Evolutionary conservation across 2,888 invertebrate species (phyloP), one percentile per base, ranked within the genome.

Genomic region (Chydorus sphaericus): DNA sequence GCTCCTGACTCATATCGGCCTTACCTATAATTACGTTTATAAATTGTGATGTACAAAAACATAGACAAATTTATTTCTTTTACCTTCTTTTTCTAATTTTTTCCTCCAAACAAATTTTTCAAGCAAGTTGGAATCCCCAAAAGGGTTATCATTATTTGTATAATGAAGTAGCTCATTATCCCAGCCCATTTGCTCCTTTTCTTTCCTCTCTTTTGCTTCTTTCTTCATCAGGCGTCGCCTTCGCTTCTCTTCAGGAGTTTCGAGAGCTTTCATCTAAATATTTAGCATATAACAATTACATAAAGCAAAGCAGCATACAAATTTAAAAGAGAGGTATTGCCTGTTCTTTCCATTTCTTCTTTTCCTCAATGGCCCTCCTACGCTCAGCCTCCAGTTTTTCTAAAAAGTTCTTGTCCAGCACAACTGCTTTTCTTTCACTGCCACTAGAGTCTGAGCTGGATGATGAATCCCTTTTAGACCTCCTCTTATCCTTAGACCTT

Each of bases 81-180:
- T 2, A 0, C 97, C 98, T 66, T 96, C 92, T 65, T 91, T 89
- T 57, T 93, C 85, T 50, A 96, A 74, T 69, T 99, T 98, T 71
- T 97, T 97, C 23, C 77, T 77, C 98, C 98, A 99, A 0, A 94
- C 88, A 71, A 98, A 99, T 0, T 92, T 88, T 31, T 94, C 85
- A 5, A 94, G 78, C 37, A 98, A 77, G 64, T 92, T 91, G 0
- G 89, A 88, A 75, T 98, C 98, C 0, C 97, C 97, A 70, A 97
- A 98, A 0, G 98, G 98, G 73, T 98, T 98, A 70, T 98, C 96
- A 54, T 88, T 86, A 70, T 98, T 94, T 0, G 97, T 96, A 67
- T 97, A 98, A 66, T 92, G 91, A 59, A 93, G 79, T 68, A 93
- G 93, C 69, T 96, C 94, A 61, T 85, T 49, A 69, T 94, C 94